A percentile compares a stretch with the other conserved stretches of the same genome.
Conservation (phyloP, 2,797 vertebrate species). For the Scomberomorus guttatus region DNA sequence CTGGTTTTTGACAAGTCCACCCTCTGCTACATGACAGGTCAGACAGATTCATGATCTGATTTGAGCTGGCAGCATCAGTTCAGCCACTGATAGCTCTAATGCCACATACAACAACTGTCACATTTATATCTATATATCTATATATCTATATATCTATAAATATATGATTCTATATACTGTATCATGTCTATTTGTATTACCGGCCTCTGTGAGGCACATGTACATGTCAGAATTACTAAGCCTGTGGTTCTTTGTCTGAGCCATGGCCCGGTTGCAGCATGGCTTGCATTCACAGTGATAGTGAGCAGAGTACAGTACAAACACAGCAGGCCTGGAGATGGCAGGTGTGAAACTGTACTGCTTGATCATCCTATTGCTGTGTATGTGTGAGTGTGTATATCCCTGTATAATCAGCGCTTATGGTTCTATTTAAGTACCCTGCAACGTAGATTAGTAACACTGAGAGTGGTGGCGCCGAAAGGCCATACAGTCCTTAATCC, state of each 20-base stretch:
- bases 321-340: constrained; percentile 31
- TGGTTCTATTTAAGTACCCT: constrained; percentile 67
- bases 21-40: constrained; percentile 39
- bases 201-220: constrained; percentile 72
- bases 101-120: constrained; percentile 48
- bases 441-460: constrained; percentile 68
- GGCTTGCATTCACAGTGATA: constrained; percentile 74
- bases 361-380: constrained; percentile 65
- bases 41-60: constrained; percentile 27
- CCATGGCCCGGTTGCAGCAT: constrained; percentile 36
- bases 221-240: constrained; percentile 46
- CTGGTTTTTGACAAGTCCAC: background rate
- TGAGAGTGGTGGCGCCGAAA: constrained; percentile 53
- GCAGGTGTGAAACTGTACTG: constrained; percentile 32
- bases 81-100: constrained; percentile 38
- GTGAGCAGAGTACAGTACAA: constrained; percentile 54
- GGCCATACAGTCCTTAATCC: constrained; percentile 47
- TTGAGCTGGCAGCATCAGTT: constrained; percentile 51
- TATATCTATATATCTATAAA: constrained; percentile 42
- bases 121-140: constrained; percentile 39
- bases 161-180: constrained; percentile 53
- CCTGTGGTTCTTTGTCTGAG: constrained; percentile 51
- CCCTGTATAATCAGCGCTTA: constrained; percentile 57
- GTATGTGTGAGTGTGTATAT: constrained; percentile 43
- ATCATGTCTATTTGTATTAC: constrained; percentile 38